Conservation (phyloP, 2,888 invertebrate genomes). For the Phytoseiulus persimilis region DNA sequence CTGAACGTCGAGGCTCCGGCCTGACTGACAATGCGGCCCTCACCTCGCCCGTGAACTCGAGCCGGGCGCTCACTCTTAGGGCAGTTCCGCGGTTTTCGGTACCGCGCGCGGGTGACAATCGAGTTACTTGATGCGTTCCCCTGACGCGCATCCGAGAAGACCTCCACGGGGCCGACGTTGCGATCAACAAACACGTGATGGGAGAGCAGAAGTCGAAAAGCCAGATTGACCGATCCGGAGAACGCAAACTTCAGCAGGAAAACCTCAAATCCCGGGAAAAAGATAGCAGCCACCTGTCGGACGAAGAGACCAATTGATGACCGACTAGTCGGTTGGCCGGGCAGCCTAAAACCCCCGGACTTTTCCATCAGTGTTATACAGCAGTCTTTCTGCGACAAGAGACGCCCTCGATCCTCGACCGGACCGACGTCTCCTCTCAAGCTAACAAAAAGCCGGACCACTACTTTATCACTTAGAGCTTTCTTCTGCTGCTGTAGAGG, state of each 20-base stretch:
- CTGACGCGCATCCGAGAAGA: neutral
- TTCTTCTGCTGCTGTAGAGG: neutral
- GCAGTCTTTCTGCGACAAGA: neutral
- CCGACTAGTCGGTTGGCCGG: neutral
- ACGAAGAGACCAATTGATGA: neutral
- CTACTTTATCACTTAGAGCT: conserved; percentile 5
- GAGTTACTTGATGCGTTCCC: neutral
- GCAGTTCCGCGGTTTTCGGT: too few relatives aligned
- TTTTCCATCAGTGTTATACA: neutral
- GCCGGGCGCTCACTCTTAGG: too few relatives aligned
- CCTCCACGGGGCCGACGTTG: neutral
- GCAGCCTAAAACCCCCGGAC: neutral
- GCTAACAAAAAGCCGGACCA: neutral
- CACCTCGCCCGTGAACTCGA: too few relatives aligned
- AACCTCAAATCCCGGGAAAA: neutral
- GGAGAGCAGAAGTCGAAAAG: neutral
- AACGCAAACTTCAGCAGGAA: neutral
- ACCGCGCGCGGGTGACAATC: neutral
- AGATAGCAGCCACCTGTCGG: neutral
- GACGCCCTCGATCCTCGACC: neutral
- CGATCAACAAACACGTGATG: neutral
- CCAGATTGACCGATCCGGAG: neutral
- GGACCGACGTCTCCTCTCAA: neutral
- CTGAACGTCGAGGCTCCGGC: neutral
- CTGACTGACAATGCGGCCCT: neutral